A percentile compares a stretch with the other conserved stretches of the same genome.
Evolutionary conservation across 2,113 vertebrate genomes (phyloP).

Genomic region (Rhipidura dahli): DNA sequence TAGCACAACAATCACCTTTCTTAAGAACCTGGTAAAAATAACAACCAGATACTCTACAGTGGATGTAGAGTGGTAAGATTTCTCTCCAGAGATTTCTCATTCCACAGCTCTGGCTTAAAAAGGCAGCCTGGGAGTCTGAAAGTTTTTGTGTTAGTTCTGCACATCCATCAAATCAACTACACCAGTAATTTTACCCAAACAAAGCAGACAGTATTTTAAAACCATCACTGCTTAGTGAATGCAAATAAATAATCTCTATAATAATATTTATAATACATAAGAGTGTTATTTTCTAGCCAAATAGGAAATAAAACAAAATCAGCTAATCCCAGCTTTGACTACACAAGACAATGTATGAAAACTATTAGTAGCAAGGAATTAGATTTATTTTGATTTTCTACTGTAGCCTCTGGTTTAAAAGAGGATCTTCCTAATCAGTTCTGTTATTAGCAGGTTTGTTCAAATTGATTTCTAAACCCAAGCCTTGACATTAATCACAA

Average conservation of each 20-base stretch:
- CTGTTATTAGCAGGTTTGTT: conserved; percentile 27
- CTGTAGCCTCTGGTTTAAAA: neutral
- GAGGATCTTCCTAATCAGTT: conserved; percentile 34
- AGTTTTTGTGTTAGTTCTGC: neutral
- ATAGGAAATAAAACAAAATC: neutral
- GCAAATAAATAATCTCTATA: neutral
- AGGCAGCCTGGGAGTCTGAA: neutral
- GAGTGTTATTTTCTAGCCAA: neutral
- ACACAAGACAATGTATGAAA: neutral
- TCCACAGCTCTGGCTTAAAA: neutral
- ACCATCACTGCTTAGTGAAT: neutral
- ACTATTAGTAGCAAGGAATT: neutral
- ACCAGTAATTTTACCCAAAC: neutral
- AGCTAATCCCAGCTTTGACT: neutral
- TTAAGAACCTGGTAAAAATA: neutral
- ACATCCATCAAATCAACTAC: neutral
- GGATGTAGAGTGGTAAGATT: neutral
- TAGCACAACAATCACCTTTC: neutral
- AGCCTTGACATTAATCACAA: conserved; percentile 34
- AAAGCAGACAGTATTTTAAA: conserved; percentile 21
- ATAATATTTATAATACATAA: conserved; percentile 6
- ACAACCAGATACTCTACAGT: neutral
- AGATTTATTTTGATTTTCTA: conserved; percentile 9
- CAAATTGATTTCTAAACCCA: conserved; percentile 38
- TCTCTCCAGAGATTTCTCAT: neutral